A percentile compares a stretch with the other conserved stretches of the same genome.
phyloP scores from a whole-genome alignment of 2,797 vertebrate genomes.

The Simalia tracyae region DNA sequence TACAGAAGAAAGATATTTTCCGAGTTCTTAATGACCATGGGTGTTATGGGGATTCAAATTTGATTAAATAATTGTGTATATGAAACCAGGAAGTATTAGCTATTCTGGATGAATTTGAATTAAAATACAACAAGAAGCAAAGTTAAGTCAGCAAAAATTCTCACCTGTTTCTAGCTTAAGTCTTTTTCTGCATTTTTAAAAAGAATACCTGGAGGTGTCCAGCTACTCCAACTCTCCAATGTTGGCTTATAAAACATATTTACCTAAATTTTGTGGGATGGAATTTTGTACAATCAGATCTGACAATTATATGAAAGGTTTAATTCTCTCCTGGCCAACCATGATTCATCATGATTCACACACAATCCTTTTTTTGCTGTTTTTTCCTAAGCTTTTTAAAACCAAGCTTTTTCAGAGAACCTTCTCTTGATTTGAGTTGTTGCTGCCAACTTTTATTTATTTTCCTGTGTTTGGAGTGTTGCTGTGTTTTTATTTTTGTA shows the following conservation, averaged over 20 bases:
- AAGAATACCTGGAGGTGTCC: not conserved
- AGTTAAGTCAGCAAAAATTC: not conserved
- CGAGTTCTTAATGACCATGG: not conserved
- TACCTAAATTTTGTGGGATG: not conserved
- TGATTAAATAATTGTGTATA: constrained; percentile 7
- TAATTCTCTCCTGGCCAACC: not conserved
- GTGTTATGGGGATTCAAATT: not conserved
- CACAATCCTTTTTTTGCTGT: not conserved
- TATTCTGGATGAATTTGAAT: not conserved
- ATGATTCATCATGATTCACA: not conserved
- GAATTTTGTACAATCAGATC: not conserved
- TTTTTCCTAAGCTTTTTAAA: not conserved
- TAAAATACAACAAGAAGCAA: not conserved
- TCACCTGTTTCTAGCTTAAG: not conserved
- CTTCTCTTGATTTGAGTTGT: not conserved
- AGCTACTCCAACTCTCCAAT: not conserved
- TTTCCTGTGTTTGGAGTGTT: not conserved
- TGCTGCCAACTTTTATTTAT: not conserved
- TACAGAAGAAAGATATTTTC: not conserved
- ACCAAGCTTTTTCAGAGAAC: not conserved
- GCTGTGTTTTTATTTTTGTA: not conserved
- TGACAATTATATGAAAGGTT: not conserved
- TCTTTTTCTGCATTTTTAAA: not conserved
- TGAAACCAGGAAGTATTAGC: not conserved
- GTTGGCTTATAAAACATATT: not conserved